Evolutionary conservation across 2,888 invertebrate genomes (phyloP).

Genomic region (Caenorhabditis sulstoni): DNA sequence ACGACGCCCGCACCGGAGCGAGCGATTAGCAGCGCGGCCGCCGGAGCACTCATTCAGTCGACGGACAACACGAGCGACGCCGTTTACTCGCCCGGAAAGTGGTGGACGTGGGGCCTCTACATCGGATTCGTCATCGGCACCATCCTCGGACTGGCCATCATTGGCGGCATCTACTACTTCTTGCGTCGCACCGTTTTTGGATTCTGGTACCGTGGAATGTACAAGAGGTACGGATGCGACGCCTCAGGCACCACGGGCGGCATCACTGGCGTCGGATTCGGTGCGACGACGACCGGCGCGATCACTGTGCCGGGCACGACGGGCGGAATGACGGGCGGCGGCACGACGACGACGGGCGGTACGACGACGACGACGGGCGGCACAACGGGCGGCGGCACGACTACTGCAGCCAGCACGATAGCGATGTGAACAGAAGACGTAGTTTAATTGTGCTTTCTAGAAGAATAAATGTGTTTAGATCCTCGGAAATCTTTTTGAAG

Average conservation of each 20-base stretch:
- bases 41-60: background rate
- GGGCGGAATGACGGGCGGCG: constrained; percentile 24
- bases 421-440: too few relatives aligned
- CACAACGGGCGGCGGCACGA: too few relatives aligned
- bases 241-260: constrained; percentile 52
- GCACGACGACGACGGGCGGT: constrained; percentile 8
- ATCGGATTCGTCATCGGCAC: constrained; percentile 41
- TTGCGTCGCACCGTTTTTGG: constrained; percentile 46
- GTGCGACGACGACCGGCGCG: constrained; percentile 42
- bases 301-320: constrained; percentile 31
- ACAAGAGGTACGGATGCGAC: constrained; percentile 62
- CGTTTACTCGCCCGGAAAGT: constrained; percentile 30
- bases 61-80: constrained; percentile 12
- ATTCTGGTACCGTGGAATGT: constrained; percentile 65
- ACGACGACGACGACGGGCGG: constrained; percentile 6
- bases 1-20: constrained; percentile 15
- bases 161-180: constrained; percentile 28
- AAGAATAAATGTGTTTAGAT: too few relatives aligned
- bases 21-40: background rate
- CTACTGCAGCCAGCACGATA: too few relatives aligned
- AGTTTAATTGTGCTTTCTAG: too few relatives aligned
- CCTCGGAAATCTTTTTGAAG: too few relatives aligned
- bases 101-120: constrained; percentile 55
- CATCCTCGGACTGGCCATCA: constrained; percentile 7
- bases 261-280: constrained; percentile 44